Base-by-base conservation (phyloP, 2,113 vertebrate genomes). In the Peromyscus leucopus region DNA sequence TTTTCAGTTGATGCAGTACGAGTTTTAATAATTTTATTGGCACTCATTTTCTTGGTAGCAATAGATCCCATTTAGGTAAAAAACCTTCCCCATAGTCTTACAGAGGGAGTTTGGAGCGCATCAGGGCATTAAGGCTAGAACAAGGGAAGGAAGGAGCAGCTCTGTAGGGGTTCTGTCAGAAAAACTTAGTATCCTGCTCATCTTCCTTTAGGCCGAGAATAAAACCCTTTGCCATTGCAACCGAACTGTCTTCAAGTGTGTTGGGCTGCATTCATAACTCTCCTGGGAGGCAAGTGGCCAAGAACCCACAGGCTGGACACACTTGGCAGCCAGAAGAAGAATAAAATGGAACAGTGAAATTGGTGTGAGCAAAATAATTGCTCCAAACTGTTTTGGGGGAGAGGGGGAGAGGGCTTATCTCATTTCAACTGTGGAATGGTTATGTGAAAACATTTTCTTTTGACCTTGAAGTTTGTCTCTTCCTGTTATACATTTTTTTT, bases 1-100 rank as follows among this genome's bases (percentile, higher is more conserved):
- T 55, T 13, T 55, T 51, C 21, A 26, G 57, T 57, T 69, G 33
- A 67, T 28, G 0, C 13, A 33, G 9, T 57, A n/a, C 39, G 2
- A 65, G 61, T 48, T 87, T 79, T 72, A 69, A 55, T 71, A 61
- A 42, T 75, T 95, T 94, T 86, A 59, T 95, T 74, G 67, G 36
- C 46, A 13, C 8, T 51, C 16, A 55, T 87, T 7, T 55, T 71
- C 95, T 61, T 46, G 75, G 63, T 33, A 89, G 26, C 82, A 88
- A 28, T 82, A 36, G 31, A 89, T 89, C 26, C 16, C 42, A 46
- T 71, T 89, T 86, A 86, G 42, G 72, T 42, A 65, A 90, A 93
- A 39, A 55, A 3, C 5, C 10, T 65, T 67, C 36, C 28, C 1
- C 63, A 2, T 15, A n/a, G 22, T 12, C 17, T 21, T 78, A 13